Evolutionary conservation across 2,888 invertebrate species (phyloP).

Genomic region (Terebella lapidaria): DNA sequence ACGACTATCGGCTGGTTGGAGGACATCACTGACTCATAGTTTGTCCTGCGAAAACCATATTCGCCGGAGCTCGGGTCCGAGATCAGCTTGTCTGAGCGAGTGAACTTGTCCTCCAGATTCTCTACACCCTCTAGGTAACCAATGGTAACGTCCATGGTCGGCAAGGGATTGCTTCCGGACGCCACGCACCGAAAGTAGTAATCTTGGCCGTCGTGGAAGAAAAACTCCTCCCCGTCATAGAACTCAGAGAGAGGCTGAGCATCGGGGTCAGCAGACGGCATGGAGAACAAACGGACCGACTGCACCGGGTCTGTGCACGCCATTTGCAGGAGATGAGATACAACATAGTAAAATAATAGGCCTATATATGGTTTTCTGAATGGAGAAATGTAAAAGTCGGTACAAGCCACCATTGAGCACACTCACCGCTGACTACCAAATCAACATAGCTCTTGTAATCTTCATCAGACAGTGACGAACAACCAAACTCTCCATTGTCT

Average conservation of each 20-base stretch:
- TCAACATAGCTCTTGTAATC: too few species aligned
- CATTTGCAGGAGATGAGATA: too few species aligned
- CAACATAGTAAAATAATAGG: too few species aligned
- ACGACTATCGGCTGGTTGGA: not conserved
- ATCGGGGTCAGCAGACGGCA: not conserved
- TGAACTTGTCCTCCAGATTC: not conserved
- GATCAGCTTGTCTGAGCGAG: not conserved
- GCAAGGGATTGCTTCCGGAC: not conserved
- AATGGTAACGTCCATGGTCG: not conserved
- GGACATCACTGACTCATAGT: not conserved
- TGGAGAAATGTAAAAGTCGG: too few species aligned
- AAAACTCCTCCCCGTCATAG: not conserved
- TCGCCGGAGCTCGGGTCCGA: not conserved
- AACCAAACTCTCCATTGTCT: not conserved
- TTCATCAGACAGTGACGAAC: not conserved
- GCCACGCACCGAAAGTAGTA: not conserved
- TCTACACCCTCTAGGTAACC: not conserved
- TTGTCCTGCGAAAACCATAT: not conserved
- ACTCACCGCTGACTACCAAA: not conserved
- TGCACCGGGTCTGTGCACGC: not conserved
- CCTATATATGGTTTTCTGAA: too few species aligned
- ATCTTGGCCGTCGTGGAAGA: not conserved
- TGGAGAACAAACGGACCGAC: not conserved
- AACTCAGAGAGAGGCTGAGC: not conserved
- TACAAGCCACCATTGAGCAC: too few species aligned